These are phyloP conservation scores for Scaptomyza parva DNA, from an alignment of 2,888 invertebrate genomes.

Conservation along the genomic window DNA sequence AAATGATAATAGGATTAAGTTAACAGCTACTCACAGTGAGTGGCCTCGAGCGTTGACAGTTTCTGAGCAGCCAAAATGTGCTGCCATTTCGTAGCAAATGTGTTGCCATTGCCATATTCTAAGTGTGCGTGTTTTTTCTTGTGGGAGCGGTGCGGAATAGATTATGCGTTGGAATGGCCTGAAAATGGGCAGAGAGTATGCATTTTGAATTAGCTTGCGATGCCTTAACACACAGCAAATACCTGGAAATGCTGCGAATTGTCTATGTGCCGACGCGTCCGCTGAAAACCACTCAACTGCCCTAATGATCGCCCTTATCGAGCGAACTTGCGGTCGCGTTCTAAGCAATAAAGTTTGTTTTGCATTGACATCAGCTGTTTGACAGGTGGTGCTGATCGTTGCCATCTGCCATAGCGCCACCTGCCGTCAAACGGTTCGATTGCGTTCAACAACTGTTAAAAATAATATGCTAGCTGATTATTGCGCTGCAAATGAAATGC, in stretches of 20 bases:
- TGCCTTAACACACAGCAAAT: conserved; percentile 4
- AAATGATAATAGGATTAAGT: not conserved
- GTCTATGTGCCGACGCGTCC: conserved; percentile 7
- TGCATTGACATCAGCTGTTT: conserved; percentile 57
- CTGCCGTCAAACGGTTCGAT: not conserved
- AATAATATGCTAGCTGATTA: not conserved
- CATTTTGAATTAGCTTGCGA: not conserved
- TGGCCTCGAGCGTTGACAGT: conserved; percentile 60
- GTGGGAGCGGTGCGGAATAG: not conserved
- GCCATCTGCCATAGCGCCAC: conserved; percentile 28
- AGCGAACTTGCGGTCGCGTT: conserved; percentile 40
- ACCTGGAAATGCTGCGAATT: conserved; percentile 43
- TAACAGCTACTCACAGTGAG: conserved; percentile 44
- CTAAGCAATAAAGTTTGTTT: conserved; percentile 50
- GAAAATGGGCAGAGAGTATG: not conserved
- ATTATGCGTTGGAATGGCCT: conserved; percentile 16
- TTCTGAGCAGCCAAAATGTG: conserved; percentile 65
- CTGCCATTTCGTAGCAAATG: conserved; percentile 75
- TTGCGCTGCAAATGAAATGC: not conserved
- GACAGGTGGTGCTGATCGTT: conserved; percentile 43
- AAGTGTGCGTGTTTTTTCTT: conserved; percentile 3
- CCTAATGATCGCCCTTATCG: conserved; percentile 57
- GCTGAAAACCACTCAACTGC: conserved; percentile 23
- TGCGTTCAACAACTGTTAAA: not conserved
- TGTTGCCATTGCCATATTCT: conserved; percentile 69